Percentiles rank a stretch among this genome's conserved stretches.
Evolutionary conservation across 1,140 invertebrate species (phyloP).

Genomic region (Pomacea maculata): DNA sequence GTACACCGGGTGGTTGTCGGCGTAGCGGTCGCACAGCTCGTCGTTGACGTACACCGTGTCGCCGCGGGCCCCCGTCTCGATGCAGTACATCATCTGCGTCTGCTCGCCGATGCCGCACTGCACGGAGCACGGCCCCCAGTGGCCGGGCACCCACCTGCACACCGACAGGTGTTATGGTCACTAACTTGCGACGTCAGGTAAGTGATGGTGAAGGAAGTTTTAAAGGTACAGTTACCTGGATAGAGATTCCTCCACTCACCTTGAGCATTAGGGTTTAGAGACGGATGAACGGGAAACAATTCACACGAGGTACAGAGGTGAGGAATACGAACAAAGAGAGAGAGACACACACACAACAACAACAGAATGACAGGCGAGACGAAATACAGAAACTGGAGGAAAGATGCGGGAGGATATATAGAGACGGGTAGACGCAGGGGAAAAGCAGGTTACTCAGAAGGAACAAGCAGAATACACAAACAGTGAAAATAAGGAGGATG

Average conservation of each 20-base stretch:
- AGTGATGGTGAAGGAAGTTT: too few species aligned
- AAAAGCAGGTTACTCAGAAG: too few species aligned
- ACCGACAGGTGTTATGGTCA: neutral
- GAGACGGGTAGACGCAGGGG: too few species aligned
- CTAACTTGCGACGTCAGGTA: too few species aligned
- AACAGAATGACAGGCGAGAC: neutral
- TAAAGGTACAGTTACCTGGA: too few species aligned
- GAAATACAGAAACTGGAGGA: neutral
- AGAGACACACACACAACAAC: neutral
- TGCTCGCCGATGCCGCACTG: conserved; percentile 50
- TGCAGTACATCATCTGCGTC: conserved; percentile 40
- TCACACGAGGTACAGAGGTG: too few species aligned
- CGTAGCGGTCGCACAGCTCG: conserved; percentile 31
- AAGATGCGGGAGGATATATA: neutral
- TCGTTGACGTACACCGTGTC: conserved; percentile 37
- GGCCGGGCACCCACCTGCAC: conserved; percentile 45
- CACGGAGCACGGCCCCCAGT: conserved; percentile 46
- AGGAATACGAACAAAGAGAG: neutral
- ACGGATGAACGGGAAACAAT: too few species aligned
- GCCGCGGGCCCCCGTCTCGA: conserved; percentile 56
- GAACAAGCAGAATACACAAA: too few species aligned
- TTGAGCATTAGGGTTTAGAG: too few species aligned
- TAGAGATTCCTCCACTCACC: too few species aligned
- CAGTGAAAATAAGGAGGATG: too few species aligned
- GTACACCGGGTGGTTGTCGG: conserved; percentile 65